Conservation (phyloP, 2,888 invertebrate species). For the Anaspis maculata region DNA sequence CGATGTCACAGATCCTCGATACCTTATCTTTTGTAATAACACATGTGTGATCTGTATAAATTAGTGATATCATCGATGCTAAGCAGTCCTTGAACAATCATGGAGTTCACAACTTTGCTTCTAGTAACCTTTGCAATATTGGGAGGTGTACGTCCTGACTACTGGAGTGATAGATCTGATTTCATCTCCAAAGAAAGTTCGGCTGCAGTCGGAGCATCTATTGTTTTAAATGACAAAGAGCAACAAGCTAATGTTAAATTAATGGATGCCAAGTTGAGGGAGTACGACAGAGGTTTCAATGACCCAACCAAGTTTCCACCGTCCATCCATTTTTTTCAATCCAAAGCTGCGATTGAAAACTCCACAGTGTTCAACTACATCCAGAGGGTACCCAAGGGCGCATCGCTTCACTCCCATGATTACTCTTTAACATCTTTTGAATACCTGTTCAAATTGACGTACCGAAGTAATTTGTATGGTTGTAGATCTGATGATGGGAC, state of each 20-base stretch:
- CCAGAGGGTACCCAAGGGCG: conserved; percentile 65
- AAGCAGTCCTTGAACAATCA: no score
- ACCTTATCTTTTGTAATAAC: no score
- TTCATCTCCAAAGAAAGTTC: conserved; percentile 19
- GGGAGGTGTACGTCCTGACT: conserved; percentile 13
- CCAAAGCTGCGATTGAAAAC: conserved; percentile 48
- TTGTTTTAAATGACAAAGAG: conserved; percentile 37
- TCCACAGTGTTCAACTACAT: conserved; percentile 61
- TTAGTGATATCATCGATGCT: no score
- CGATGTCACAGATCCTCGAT: no score
- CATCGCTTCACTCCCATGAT: conserved; percentile 59
- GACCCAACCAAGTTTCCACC: conserved; percentile 47
- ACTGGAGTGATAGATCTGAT: conserved; percentile 18
- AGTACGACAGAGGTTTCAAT: conserved; percentile 28
- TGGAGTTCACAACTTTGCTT: no score
- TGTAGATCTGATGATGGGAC: conserved; percentile 23
- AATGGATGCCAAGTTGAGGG: conserved; percentile 29
- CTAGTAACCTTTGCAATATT: no score
- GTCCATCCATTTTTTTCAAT: conserved; percentile 56
- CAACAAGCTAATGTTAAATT: conserved; percentile 27
- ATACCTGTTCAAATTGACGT: conserved; percentile 55
- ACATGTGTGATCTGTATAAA: no score
- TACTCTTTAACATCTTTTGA: conserved; percentile 54
- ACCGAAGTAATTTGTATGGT: conserved; percentile 49
- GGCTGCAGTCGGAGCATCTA: conserved; percentile 17